Percentiles rank a stretch among this genome's conserved stretches.
phyloP scores from a whole-genome alignment of 1,140 invertebrate genomes.

The Drosophila mauritiana region DNA sequence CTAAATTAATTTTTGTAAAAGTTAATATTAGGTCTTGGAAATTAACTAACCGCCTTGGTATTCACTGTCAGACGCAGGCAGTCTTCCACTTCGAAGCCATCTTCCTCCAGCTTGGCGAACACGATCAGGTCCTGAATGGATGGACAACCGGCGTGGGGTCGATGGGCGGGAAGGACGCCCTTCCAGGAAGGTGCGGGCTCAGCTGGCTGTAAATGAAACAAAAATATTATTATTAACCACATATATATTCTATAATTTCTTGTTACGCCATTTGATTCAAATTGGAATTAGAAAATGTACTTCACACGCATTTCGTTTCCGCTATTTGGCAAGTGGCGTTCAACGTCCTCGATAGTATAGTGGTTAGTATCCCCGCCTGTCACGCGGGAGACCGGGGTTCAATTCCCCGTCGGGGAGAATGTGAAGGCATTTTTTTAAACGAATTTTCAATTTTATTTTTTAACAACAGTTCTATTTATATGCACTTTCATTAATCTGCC shows the following conservation, averaged over 20 bases:
- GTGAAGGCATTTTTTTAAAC: background rate
- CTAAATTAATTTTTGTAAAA: background rate
- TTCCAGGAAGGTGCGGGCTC: slow-evolving; percentile 84
- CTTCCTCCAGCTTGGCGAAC: slow-evolving; percentile 56
- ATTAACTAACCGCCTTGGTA: slow-evolving; percentile 66
- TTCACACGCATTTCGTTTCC: background rate
- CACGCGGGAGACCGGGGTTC: slow-evolving; percentile 86
- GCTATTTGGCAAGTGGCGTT: background rate
- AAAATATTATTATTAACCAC: too few relatives aligned
- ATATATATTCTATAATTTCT: background rate
- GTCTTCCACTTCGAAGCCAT: slow-evolving; percentile 72
- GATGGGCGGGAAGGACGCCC: slow-evolving; percentile 76
- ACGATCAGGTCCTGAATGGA: slow-evolving; percentile 67
- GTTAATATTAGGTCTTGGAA: background rate
- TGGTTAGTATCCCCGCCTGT: slow-evolving; percentile 86
- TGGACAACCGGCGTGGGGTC: slow-evolving; percentile 69
- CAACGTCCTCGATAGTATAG: slow-evolving; percentile 85
- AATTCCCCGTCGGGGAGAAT: slow-evolving; percentile 86
- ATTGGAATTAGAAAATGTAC: background rate
- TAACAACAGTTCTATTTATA: background rate
- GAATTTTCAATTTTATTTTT: background rate
- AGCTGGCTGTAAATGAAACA: slow-evolving; percentile 42
- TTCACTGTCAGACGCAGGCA: slow-evolving; percentile 70
- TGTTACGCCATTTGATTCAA: background rate
- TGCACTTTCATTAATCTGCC: background rate